Evolutionary conservation across 2,888 invertebrate genomes (phyloP), one percentile per base, ranked within the genome.

Genomic region (Bursaphelenchus okinawaensis): DNA sequence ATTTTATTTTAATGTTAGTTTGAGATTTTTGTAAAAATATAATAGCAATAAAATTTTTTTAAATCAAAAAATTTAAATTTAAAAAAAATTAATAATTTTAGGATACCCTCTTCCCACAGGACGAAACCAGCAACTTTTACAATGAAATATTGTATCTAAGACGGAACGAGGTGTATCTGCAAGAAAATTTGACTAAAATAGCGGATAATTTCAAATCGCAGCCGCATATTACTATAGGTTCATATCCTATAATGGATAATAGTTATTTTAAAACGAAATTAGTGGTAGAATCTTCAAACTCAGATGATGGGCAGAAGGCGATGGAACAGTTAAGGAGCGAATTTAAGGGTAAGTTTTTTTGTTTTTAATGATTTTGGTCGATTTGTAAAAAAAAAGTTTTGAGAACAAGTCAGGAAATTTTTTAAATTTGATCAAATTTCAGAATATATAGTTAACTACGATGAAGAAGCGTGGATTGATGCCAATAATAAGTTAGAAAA

Each of bases 221-320:
- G 16, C 72, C 76, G 1, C 61, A 52, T 55, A 87, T 88, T 23
- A 84, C 83, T 23, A 85, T 88, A 73, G 88, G 88, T n/a, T 87
- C 87, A 24, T 88, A 88, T 79, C 88, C 88, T 19, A 83, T 84
- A 24, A 75, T 85, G 62, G 83, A 83, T 64, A 85, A 86, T 77
- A 85, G 84, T 59, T 85, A 85, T 72, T 87, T 84, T 82, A 84
- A 84, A 69, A 87, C 87, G 50, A 85, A 86, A 72, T 74, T 88
- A 20, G 85, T 85, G 1, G 74, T 87, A 60, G 87, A 88, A 72
- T 84, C 87, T 4, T 80, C 83, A 51, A 77, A 80, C n/a, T n/a
- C 57, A 7, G 69, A 65, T 22, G 66, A 55, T n/a, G 71, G 75
- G 40, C 60, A 67, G 28, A 24, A 52, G 16, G 76, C 71, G 3